Evolutionary conservation across 2,113 vertebrate genomes (phyloP).

Genomic region (Brienomyrus brachyistius): DNA sequence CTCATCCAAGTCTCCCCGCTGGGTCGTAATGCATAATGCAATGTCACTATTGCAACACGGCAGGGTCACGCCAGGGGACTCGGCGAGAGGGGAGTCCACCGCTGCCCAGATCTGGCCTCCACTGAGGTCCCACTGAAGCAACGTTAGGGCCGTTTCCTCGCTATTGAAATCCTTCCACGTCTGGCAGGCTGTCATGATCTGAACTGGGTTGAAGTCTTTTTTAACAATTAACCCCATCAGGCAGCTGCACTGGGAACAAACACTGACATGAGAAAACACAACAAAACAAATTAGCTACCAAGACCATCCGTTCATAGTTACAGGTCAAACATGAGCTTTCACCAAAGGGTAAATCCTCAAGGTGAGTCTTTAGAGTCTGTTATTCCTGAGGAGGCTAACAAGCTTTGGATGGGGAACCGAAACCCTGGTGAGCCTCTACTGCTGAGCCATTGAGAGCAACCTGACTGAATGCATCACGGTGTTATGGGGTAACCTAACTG

Average conservation of each 20-base stretch:
- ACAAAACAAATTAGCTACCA: background rate
- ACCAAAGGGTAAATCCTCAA: background rate
- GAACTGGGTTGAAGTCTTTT: background rate
- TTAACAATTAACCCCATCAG: background rate
- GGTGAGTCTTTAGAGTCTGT: background rate
- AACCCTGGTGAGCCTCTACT: background rate
- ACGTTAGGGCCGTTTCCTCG: background rate
- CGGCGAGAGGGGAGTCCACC: background rate
- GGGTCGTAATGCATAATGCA: background rate
- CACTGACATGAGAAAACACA: background rate
- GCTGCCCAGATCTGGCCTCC: background rate
- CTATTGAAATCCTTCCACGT: background rate
- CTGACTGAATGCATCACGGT: background rate
- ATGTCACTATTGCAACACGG: conserved; percentile 8
- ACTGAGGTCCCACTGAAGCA: background rate
- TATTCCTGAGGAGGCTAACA: background rate
- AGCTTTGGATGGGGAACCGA: background rate
- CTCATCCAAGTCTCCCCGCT: background rate
- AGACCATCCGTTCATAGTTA: background rate
- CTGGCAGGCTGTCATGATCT: background rate
- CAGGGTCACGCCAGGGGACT: background rate
- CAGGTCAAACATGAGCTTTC: background rate
- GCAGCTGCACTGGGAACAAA: background rate
- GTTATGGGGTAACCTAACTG: background rate
- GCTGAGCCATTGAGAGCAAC: background rate